These are phyloP conservation scores for Cancer borealis DNA, from an alignment of 2,888 invertebrate species.

Conservation along the genomic window DNA sequence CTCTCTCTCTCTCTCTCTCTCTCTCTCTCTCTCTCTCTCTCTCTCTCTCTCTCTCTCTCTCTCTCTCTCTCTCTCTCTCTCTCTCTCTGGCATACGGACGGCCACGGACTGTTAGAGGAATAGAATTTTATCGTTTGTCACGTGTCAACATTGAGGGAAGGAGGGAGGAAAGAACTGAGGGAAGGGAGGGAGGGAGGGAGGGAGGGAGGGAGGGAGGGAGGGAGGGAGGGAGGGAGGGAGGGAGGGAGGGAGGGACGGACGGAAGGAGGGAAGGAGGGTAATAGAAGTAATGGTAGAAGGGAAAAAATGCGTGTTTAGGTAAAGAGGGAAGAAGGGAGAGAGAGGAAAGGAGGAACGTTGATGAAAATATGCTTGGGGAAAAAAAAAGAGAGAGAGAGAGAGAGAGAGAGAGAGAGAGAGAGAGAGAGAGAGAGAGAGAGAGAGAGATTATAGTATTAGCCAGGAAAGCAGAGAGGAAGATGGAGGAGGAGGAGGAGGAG, in stretches of 20 bases:
- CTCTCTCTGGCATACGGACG: constrained; percentile 2
- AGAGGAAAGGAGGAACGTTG: neutral
- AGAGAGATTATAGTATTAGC: no score
- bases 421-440: neutral
- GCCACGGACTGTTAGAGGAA: neutral
- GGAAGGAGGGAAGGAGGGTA: neutral
- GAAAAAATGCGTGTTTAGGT: neutral
- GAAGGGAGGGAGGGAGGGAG: neutral
- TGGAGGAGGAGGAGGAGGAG: neutral
- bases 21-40: constrained; percentile 22
- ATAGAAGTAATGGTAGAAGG: neutral
- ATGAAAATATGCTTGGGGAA: no score
- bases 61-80: constrained; percentile 35
- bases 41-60: constrained; percentile 39
- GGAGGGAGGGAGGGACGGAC: no score
- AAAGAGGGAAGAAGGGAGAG: neutral
- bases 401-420: neutral
- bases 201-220: neutral
- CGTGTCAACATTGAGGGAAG: neutral
- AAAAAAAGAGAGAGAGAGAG: neutral
- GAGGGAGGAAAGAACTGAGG: neutral
- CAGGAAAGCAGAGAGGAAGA: neutral
- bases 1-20: constrained; percentile 38
- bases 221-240: neutral
- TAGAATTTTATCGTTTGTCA: neutral